Evolutionary conservation across 2,888 invertebrate species (phyloP), one percentile per base, ranked within the genome.

Genomic region (Monoplex corrugatus): DNA sequence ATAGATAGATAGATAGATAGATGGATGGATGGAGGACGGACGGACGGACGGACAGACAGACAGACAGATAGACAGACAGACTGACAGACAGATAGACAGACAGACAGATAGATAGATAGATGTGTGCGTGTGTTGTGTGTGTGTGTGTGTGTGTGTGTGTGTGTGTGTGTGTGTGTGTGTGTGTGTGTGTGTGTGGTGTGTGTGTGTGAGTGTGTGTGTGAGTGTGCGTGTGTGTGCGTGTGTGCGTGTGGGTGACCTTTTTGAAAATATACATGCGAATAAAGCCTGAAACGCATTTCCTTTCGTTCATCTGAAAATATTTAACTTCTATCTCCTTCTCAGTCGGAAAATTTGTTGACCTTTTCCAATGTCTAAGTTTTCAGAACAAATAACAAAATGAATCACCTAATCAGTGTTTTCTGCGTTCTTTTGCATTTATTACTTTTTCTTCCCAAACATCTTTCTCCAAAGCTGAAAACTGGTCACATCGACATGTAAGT

Each of bases 71-170:
- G 13, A 75, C 35, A 32, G 75, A 75, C 8, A 50, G 10, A 50
- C 10, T 8, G 50, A 50, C 50, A 50, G 10, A 50, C 10, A 50
- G 50, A 50, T 19, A 50, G 50, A 50, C 10, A 50, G 10, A 50
- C 10, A 19, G 50, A 50, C 50, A 50, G 50, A 50, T 8, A 50
- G 50, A 50, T 8, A 50, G 50, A 50, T 8, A 50, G 50, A 50
- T n/a, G n/a, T n/a, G n/a, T n/a, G n/a, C n/a, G n/a, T n/a, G n/a
- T n/a, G n/a, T n/a, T 72, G 35, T 32, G 35, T 72, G 72, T 72
- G 72, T 32, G 72, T 72, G 72, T 16, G 72, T 72, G 35, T 72
- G 72, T 72, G 72, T 72, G 72, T 72, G 35, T 72, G n/a, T 72
- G 72, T 16, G 72, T 72, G 35, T 16, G 72, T 72, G 72, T 16